Percentiles rank a stretch among this genome's conserved stretches.
These are phyloP conservation scores for Noctuana brunneofusca DNA, from an alignment of 2,888 invertebrate species.

Conservation along the genomic window DNA sequence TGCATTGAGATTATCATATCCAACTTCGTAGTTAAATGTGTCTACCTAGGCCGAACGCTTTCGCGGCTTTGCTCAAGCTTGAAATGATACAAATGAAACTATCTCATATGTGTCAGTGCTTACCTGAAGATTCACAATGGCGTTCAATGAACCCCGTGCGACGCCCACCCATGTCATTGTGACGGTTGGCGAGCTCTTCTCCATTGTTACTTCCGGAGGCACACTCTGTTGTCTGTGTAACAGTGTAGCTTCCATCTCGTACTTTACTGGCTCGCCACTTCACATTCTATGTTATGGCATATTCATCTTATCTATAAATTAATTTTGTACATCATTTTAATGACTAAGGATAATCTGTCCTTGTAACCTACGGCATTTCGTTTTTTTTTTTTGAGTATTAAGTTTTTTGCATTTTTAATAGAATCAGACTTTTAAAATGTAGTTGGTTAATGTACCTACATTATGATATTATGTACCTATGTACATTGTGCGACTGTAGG, in stretches of 20 bases:
- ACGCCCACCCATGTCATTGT: slow-evolving; percentile 74
- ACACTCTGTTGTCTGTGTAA: slow-evolving; percentile 4
- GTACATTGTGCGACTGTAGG: too few species aligned
- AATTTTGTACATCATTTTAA: too few species aligned
- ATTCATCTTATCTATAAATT: not conserved
- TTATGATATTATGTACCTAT: too few species aligned
- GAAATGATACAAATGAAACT: slow-evolving; percentile 13
- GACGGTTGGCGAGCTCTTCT: slow-evolving; percentile 57
- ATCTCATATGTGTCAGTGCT: slow-evolving; percentile 38
- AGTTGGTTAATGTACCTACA: too few species aligned
- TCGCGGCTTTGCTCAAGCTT: not conserved
- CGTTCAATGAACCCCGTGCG: slow-evolving; percentile 73
- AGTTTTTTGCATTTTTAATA: too few species aligned
- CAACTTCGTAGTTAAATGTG: too few species aligned
- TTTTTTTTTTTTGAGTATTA: not conserved
- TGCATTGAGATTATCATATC: too few species aligned
- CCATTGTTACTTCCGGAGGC: slow-evolving; percentile 60
- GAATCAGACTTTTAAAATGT: too few species aligned
- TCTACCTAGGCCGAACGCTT: too few species aligned
- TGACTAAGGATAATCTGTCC: too few species aligned
- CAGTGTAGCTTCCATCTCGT: not conserved
- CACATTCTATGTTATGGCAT: not conserved
- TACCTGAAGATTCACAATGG: slow-evolving; percentile 73
- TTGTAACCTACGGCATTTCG: too few species aligned
- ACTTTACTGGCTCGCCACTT: slow-evolving; percentile 1